phyloP scores from a whole-genome alignment of 2,113 vertebrate species.

The Brachyistius frenatus region DNA sequence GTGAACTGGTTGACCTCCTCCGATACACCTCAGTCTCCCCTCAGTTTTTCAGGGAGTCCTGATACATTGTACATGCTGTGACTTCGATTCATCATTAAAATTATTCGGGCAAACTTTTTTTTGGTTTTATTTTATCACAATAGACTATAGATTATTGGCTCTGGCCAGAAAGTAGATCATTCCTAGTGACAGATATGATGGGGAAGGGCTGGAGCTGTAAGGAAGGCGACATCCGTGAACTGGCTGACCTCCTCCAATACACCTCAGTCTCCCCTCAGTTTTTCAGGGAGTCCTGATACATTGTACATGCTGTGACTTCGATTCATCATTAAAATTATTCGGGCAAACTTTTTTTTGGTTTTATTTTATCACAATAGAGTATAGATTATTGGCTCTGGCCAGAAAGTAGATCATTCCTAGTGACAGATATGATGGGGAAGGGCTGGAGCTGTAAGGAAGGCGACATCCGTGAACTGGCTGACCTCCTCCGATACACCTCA shows the following conservation, averaged over 20 bases:
- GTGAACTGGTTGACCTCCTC: conserved; percentile 68
- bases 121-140: conserved; percentile 37
- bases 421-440: no score
- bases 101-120: conserved; percentile 28
- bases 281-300: no score
- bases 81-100: conserved; percentile 40
- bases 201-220: conserved; percentile 34
- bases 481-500: no score
- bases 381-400: no score
- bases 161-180: conserved; percentile 60
- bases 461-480: no score
- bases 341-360: no score
- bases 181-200: conserved; percentile 50
- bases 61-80: conserved; percentile 27
- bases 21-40: conserved; percentile 13
- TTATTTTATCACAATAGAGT: no score
- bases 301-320: no score
- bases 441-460: no score
- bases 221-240: conserved; percentile 67
- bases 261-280: background rate
- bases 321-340: no score
- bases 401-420: no score
- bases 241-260: conserved; percentile 57
- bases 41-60: background rate
- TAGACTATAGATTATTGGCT: conserved; percentile 46